These are phyloP conservation scores for Paralvinella palmiformis DNA, from an alignment of 1,140 invertebrate species.

Conservation along the genomic window DNA sequence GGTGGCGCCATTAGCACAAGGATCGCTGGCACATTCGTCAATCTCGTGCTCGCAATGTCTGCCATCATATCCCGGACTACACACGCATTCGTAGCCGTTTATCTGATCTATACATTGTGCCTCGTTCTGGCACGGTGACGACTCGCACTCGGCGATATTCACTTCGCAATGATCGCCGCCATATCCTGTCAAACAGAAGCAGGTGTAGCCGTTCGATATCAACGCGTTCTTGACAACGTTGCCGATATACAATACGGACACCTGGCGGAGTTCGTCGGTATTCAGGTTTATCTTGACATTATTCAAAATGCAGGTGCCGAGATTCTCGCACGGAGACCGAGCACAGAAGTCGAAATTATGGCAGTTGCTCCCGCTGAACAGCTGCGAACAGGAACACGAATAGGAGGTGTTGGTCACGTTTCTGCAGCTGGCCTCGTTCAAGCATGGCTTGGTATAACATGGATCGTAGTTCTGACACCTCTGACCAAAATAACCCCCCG, in stretches of 20 bases:
- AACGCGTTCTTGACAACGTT: not conserved
- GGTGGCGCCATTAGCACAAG: slow-evolving; percentile 82
- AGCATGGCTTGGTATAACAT: slow-evolving; percentile 26
- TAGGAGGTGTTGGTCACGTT: slow-evolving; percentile 21
- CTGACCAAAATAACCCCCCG: slow-evolving; percentile 19
- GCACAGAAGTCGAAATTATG: slow-evolving; percentile 22
- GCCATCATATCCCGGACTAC: slow-evolving; percentile 74
- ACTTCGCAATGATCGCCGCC: slow-evolving; percentile 81
- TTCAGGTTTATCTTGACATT: slow-evolving; percentile 7
- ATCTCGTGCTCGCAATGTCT: slow-evolving; percentile 80
- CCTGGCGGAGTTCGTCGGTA: not conserved
- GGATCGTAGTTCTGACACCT: slow-evolving; percentile 16
- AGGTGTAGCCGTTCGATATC: slow-evolving; percentile 8
- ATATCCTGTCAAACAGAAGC: slow-evolving; percentile 48
- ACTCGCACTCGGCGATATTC: slow-evolving; percentile 58
- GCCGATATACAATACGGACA: slow-evolving; percentile 14
- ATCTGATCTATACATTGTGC: slow-evolving; percentile 71
- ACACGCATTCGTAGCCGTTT: slow-evolving; percentile 72
- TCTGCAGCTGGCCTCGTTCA: slow-evolving; percentile 28
- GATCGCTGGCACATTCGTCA: slow-evolving; percentile 76
- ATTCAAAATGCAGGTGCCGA: slow-evolving; percentile 11
- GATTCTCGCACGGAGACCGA: slow-evolving; percentile 26
- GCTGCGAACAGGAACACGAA: slow-evolving; percentile 17
- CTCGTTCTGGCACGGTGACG: slow-evolving; percentile 67
- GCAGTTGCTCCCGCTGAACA: slow-evolving; percentile 24